These are phyloP conservation scores for Autographa pulchrina DNA, from an alignment of 2,888 invertebrate genomes.

Conservation along the genomic window DNA sequence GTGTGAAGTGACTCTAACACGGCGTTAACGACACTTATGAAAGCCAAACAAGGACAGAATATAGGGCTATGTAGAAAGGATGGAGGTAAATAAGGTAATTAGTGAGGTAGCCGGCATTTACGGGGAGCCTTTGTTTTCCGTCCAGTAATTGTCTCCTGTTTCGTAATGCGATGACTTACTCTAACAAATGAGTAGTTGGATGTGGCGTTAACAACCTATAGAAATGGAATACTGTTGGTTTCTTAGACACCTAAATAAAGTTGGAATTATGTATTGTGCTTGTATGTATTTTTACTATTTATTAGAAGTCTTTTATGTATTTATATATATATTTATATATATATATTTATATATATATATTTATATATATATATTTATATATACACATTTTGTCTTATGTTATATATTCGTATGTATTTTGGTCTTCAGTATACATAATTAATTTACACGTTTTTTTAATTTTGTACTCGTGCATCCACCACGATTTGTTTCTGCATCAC, in stretches of 20 bases:
- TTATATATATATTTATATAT: too few species aligned
- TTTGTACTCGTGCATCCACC: too few species aligned
- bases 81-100: slow-evolving; percentile 73
- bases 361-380: too few species aligned
- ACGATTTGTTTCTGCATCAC: too few species aligned
- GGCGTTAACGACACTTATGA: slow-evolving; percentile 69
- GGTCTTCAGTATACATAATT: too few species aligned
- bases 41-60: slow-evolving; percentile 69
- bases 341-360: too few species aligned
- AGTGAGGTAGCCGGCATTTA: slow-evolving; percentile 55
- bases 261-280: slow-evolving; percentile 13
- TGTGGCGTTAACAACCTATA: slow-evolving; percentile 25
- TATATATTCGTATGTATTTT: too few species aligned
- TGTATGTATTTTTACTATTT: too few species aligned
- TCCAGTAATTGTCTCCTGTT: slow-evolving; percentile 42
- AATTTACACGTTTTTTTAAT: too few species aligned
- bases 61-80: slow-evolving; percentile 60
- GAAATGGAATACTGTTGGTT: slow-evolving; percentile 21
- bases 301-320: too few species aligned
- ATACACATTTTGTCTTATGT: too few species aligned
- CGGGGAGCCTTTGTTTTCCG: slow-evolving; percentile 47
- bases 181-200: slow-evolving; percentile 35
- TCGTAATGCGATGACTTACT: slow-evolving; percentile 45
- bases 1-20: slow-evolving; percentile 54
- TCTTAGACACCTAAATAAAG: slow-evolving; percentile 7